Evolutionary conservation across 2,113 vertebrate genomes (phyloP), one percentile per base, ranked within the genome.

Genomic region (Pelobates fuscus): DNA sequence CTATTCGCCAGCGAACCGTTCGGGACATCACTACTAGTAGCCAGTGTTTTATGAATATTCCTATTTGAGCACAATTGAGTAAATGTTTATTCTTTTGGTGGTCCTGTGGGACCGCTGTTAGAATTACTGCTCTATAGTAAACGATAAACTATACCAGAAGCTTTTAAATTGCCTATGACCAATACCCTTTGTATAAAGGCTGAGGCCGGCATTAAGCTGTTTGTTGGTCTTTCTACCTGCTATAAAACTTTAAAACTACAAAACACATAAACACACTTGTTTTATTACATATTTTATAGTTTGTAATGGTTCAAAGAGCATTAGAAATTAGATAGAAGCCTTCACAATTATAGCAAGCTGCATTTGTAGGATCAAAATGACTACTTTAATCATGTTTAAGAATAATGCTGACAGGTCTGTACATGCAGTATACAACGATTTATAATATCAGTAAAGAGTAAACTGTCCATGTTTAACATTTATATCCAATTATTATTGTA

Each of bases 261-360:
- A 17, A 71, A 63, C 20, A 62, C 43, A 62, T 4, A 71, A 72
- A 37, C 59, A 29, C 27, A 64, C 46, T 44, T 54, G 44, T 63
- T 72, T 72, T 72, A 72, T 72, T 72, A 54, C 29, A 23, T 72
- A 59, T 72, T 72, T 72, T 72, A 63, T 62, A 63, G 58, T 60
- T 63, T 63, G 63, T 14, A 29, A 72, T 58, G 61, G 59, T 72
- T 32, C 60, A 72, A 72, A 72, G 44, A 32, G 27, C 37, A 63
- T 72, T 61, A 64, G 43, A 54, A 32, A 63, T 63, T 43, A 62
- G n/a, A 54, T 29, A 25, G 57, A 27, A 29, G 58, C 41, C 30
- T 71, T 43, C 20, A 27, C 58, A 54, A 63, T 72, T 72, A 72
- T 30, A 37, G 20, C 8, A 25, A 12, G 27, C 59, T 54, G 15